Percentiles rank a stretch among this genome's conserved stretches.
Conservation (phyloP, 2,888 invertebrate species). For the Ophion obscuratus region DNA sequence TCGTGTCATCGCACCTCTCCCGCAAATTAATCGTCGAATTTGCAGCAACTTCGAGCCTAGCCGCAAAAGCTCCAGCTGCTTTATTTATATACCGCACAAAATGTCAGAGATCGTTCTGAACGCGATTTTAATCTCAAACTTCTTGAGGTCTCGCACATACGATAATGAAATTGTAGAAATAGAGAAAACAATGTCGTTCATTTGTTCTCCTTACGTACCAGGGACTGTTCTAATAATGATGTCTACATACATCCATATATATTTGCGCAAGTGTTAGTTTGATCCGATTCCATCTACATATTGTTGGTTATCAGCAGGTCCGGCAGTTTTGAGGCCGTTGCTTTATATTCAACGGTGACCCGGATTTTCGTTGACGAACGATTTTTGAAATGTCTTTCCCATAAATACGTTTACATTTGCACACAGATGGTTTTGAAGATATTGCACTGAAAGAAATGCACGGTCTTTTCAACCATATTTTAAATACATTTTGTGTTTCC, state of each 20-base stretch:
- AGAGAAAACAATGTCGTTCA: constrained; percentile 36
- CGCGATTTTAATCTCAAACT: constrained; percentile 56
- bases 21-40: constrained; percentile 24
- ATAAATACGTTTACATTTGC: no score
- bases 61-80: constrained; percentile 27
- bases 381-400: constrained; percentile 12
- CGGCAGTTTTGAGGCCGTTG: neutral
- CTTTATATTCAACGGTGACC: no score
- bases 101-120: constrained; percentile 60
- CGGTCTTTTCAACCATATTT: no score
- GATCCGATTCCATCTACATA: neutral
- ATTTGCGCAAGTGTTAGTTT: constrained; percentile 22
- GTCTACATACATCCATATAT: constrained; percentile 10
- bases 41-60: constrained; percentile 2
- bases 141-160: constrained; percentile 48
- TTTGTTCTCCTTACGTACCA: neutral
- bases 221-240: neutral
- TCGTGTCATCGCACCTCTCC: neutral
- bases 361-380: constrained; percentile 33
- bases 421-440: no score
- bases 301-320: no score
- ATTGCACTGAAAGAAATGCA: no score
- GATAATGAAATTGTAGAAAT: constrained; percentile 62
- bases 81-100: constrained; percentile 27
- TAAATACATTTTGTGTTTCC: no score